phyloP scores from a whole-genome alignment of 2,888 invertebrate genomes.

The Cephus runcator region DNA sequence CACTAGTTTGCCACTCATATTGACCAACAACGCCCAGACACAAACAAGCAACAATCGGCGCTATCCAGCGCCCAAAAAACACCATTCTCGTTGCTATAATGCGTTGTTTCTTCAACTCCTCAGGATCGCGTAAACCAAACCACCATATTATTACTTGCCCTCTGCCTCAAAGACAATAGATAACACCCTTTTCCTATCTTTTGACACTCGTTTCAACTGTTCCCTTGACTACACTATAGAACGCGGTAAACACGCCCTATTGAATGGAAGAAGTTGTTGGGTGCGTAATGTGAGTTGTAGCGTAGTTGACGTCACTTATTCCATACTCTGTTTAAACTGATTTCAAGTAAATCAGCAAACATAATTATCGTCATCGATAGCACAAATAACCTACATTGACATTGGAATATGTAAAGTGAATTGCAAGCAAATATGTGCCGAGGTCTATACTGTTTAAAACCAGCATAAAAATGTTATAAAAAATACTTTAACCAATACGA shows the following conservation, averaged over 20 bases:
- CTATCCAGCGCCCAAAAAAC: slow-evolving; percentile 11
- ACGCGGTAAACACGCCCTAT: background rate
- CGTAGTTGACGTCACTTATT: background rate
- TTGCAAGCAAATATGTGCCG: background rate
- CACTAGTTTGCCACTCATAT: slow-evolving; percentile 92
- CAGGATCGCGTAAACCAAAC: background rate
- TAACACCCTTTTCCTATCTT: background rate
- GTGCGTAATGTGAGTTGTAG: background rate
- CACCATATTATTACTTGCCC: background rate
- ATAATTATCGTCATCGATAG: background rate
- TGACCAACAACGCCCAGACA: slow-evolving; percentile 80
- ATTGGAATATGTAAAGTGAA: background rate
- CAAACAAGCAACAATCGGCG: slow-evolving; percentile 40
- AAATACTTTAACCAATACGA: background rate
- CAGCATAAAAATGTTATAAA: background rate
- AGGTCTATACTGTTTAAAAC: background rate
- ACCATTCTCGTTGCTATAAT: background rate
- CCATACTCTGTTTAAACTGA: background rate
- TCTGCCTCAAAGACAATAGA: background rate
- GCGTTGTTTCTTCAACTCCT: background rate
- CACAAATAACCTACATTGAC: background rate
- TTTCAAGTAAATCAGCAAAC: background rate
- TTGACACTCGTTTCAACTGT: background rate
- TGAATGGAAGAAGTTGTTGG: background rate
- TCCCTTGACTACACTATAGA: background rate